Evolutionary conservation across 1,140 invertebrate species (phyloP).

Genomic region (Drosophila orosa): DNA sequence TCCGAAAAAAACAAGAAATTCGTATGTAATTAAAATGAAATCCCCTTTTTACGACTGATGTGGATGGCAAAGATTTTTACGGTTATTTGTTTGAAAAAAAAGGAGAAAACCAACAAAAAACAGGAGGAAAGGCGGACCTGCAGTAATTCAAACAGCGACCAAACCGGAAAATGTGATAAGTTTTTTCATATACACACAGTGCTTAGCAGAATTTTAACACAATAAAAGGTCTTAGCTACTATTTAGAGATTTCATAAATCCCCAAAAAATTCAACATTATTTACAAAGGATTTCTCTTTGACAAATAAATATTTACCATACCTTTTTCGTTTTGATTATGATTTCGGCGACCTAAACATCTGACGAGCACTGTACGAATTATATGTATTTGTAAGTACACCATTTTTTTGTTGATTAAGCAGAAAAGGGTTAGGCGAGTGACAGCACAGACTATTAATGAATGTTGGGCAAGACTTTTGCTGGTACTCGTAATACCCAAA

Average conservation of each 20-base stretch:
- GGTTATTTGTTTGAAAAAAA: slow-evolving; percentile 63
- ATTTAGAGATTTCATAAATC: background rate
- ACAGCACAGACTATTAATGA: slow-evolving; percentile 40
- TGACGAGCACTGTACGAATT: slow-evolving; percentile 14
- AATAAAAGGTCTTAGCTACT: slow-evolving; percentile 11
- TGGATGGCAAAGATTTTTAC: slow-evolving; percentile 73
- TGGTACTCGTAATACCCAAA: slow-evolving; percentile 21
- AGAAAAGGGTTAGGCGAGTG: slow-evolving; percentile 44
- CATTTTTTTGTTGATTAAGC: slow-evolving; percentile 50
- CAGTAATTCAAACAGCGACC: slow-evolving; percentile 65
- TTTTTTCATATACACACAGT: slow-evolving; percentile 49
- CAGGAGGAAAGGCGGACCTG: slow-evolving; percentile 42
- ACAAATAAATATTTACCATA: background rate
- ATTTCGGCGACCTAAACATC: background rate
- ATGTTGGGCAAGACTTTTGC: slow-evolving; percentile 39
- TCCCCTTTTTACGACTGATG: slow-evolving; percentile 74
- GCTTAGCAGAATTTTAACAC: slow-evolving; percentile 9
- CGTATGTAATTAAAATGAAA: slow-evolving; percentile 81
- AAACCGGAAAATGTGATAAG: slow-evolving; percentile 62
- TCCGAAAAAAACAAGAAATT: slow-evolving; percentile 54
- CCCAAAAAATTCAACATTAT: background rate
- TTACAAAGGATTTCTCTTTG: background rate
- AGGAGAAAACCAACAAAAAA: slow-evolving; percentile 13
- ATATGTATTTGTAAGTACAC: slow-evolving; percentile 39
- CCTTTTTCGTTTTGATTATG: background rate